Base-by-base conservation (phyloP, 2,797 vertebrate species). In the Rhinogobio ventralis region DNA sequence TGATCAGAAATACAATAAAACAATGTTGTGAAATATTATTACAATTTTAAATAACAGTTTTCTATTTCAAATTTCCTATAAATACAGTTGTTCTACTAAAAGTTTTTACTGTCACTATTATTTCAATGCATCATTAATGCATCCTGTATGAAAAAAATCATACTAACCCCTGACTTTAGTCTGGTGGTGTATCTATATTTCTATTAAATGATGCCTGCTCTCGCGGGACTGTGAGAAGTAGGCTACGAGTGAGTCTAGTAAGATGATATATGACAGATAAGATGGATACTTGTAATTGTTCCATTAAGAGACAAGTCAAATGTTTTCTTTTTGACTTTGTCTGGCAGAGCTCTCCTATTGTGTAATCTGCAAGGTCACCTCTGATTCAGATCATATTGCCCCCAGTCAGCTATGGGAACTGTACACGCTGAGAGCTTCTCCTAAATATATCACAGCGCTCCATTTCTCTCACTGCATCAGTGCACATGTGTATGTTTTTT, bases 341-440 rank as follows among this genome's bases (percentile, higher is more conserved):
- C 51, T 80, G 79, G 42, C 49, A 79, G 72, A 76, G 60, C 49
- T 78, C 82, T 88, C 51, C 75, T 80, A 81, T 89, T 89, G 87
- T 86, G 88, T 85, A 86, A 89, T 87, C 71, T 84, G 81, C 88
- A 90, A 90, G 88, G 89, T 90, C 86, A 90, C 89, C 89, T 89
- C 89, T 72, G 79, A 87, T 90, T 86, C 75, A 85, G 85, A 85
- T 77, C 81, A 71, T 71, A 89, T 86, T 85, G 66, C 88, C 78
- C 83, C 75, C 73, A 55, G 85, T 83, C 76, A 80, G 85, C 86
- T 66, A 78, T 81, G 83, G 83, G 85, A 85, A 81, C 86, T 79
- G 33, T 82, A 86, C 75, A 83, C 49, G 74, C 86, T 89, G 68
- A 75, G 71, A 75, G 84, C 85, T 82, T 73, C 79, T 83, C 81